phyloP scores from a whole-genome alignment of 2,113 vertebrate genomes.

The Capreolus pygargus region DNA sequence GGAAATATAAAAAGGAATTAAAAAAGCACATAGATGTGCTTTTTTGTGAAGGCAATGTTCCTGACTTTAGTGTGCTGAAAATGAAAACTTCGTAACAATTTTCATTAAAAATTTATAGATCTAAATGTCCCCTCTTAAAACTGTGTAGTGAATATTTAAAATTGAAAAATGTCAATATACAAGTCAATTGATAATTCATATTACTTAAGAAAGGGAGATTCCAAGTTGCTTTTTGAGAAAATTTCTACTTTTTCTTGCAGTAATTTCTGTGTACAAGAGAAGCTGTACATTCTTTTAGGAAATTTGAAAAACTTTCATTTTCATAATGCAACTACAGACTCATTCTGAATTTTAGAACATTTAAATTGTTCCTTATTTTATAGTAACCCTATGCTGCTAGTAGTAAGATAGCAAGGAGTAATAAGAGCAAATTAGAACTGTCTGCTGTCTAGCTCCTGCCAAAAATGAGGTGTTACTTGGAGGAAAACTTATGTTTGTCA shows the following conservation, averaged over 20 bases:
- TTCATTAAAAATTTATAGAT: background rate
- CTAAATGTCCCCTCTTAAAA: background rate
- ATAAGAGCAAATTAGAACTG: background rate
- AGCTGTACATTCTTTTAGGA: background rate
- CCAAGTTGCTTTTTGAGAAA: background rate
- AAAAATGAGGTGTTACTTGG: background rate
- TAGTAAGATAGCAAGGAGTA: background rate
- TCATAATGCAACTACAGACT: background rate
- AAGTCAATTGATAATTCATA: background rate
- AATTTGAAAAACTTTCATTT: background rate
- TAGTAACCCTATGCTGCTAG: background rate
- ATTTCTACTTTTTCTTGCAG: background rate
- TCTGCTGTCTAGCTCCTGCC: background rate
- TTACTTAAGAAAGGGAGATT: background rate
- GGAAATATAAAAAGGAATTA: background rate
- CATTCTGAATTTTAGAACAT: background rate
- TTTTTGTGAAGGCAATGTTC: background rate
- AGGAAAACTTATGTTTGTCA: background rate
- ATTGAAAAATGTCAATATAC: background rate
- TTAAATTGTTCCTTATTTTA: background rate
- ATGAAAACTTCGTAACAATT: background rate
- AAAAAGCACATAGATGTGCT: background rate
- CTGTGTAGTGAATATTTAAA: background rate
- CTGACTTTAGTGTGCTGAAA: background rate
- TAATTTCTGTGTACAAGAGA: background rate